phyloP scores from a whole-genome alignment of 2,113 vertebrate genomes.

The Synchiropus splendidus region DNA sequence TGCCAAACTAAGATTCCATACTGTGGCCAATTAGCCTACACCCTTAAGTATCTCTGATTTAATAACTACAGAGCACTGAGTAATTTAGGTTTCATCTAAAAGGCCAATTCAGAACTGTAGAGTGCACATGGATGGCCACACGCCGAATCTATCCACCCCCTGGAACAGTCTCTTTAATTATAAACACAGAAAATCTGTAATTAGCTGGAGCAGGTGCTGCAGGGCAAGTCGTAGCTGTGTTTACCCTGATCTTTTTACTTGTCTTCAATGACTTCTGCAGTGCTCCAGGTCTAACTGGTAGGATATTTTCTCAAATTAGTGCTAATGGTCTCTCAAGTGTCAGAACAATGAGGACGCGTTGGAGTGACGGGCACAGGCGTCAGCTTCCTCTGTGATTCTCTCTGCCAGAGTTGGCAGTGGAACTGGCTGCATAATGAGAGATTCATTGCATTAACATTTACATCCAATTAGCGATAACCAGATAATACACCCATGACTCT shows the following conservation, averaged over 20 bases:
- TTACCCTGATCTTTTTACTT: constrained; percentile 38
- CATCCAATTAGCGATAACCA: constrained; percentile 56
- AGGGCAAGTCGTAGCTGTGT: constrained; percentile 42
- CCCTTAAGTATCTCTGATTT: constrained; percentile 56
- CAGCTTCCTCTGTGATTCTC: constrained; percentile 31
- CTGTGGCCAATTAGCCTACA: constrained; percentile 55
- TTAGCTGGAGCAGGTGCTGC: constrained; percentile 47
- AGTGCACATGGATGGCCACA: constrained; percentile 59
- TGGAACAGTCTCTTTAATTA: constrained; percentile 53
- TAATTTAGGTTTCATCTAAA: constrained; percentile 45
- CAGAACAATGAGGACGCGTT: constrained; percentile 46
- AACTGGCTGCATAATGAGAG: constrained; percentile 44
- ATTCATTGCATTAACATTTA: constrained; percentile 59
- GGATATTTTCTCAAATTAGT: constrained; percentile 60
- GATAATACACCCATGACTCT: constrained; percentile 17
- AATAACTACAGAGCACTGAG: constrained; percentile 50
- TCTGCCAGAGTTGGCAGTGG: constrained; percentile 34
- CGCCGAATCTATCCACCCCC: constrained; percentile 52
- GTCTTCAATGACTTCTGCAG: constrained; percentile 38
- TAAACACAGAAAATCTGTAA: constrained; percentile 63
- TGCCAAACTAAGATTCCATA: constrained; percentile 26
- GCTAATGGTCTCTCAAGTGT: constrained; percentile 56
- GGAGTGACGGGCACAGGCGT: constrained; percentile 45
- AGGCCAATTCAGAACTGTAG: constrained; percentile 36
- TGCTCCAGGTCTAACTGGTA: constrained; percentile 57